Conservation (phyloP, 1,140 invertebrate species). For the Drosophila ficusphila region DNA sequence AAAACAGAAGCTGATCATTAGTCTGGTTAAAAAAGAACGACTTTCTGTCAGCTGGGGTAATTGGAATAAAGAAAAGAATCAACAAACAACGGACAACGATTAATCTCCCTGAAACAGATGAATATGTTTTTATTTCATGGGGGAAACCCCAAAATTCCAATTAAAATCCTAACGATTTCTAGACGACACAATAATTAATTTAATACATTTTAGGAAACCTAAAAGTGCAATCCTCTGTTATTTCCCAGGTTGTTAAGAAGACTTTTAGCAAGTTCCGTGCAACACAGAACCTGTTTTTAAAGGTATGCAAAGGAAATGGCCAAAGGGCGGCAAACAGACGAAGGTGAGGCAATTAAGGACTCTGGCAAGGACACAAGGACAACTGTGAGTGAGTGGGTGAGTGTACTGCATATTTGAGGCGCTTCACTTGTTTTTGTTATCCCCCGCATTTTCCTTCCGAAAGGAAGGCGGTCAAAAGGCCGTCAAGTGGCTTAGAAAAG, state of each 20-base stretch:
- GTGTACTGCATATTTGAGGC: constrained; percentile 65
- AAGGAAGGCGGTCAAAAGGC: constrained; percentile 63
- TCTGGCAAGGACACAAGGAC: constrained; percentile 30
- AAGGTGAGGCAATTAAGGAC: constrained; percentile 47
- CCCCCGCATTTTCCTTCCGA: background rate
- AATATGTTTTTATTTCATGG: no score
- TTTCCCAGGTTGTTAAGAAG: no score
- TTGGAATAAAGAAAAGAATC: no score
- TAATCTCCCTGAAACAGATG: no score
- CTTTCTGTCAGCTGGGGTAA: background rate
- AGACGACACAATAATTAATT: no score
- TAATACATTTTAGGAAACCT: no score
- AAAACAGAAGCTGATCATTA: background rate
- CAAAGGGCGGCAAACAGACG: constrained; percentile 6
- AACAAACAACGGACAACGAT: no score
- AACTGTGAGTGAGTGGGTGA: no score
- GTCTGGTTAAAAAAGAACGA: background rate
- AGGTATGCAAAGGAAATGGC: background rate
- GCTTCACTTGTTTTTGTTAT: constrained; percentile 10
- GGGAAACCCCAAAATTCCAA: no score
- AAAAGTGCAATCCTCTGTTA: no score
- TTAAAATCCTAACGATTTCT: no score
- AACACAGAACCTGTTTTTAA: background rate
- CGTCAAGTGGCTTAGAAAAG: constrained; percentile 58
- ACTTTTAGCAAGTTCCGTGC: no score